phyloP scores from a whole-genome alignment of 2,113 vertebrate genomes.

The Trogon surrucura region DNA sequence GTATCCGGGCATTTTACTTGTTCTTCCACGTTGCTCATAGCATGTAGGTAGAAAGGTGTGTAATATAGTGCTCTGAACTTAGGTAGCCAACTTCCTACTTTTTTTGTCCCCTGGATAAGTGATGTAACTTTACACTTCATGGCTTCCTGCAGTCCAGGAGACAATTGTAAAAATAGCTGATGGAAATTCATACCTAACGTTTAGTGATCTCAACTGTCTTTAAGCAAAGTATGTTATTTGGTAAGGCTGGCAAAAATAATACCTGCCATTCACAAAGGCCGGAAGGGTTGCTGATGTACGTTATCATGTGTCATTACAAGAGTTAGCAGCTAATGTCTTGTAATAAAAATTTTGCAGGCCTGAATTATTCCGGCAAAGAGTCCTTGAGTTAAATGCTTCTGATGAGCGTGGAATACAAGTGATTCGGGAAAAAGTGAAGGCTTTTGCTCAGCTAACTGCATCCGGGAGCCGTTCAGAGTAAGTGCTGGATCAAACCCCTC shows the following conservation, averaged over 20 bases:
- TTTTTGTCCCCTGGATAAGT: not conserved
- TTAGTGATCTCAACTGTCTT: not conserved
- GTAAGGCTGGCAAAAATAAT: slow-evolving; percentile 7
- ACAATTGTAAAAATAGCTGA: not conserved
- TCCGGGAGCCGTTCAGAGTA: slow-evolving; percentile 91
- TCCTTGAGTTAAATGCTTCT: slow-evolving; percentile 96
- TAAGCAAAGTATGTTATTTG: not conserved
- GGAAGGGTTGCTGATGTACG: not conserved
- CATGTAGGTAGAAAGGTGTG: not conserved
- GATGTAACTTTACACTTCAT: not conserved
- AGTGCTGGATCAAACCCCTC: slow-evolving; percentile 65
- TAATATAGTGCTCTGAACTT: not conserved
- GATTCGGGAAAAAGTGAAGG: slow-evolving; percentile 94
- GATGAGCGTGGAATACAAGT: slow-evolving; percentile 98
- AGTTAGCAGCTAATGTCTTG: not conserved
- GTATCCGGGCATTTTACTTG: not conserved
- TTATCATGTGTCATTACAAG: not conserved
- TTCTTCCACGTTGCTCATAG: not conserved
- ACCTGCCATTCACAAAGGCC: not conserved
- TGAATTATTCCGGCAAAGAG: slow-evolving; percentile 89
- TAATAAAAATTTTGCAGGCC: slow-evolving; percentile 77
- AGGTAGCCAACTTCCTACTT: not conserved
- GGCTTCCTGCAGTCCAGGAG: not conserved
- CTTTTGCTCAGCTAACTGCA: slow-evolving; percentile 92
- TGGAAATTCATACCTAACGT: not conserved